phyloP scores from a whole-genome alignment of 2,113 vertebrate species.

The Spheniscus mendiculus region DNA sequence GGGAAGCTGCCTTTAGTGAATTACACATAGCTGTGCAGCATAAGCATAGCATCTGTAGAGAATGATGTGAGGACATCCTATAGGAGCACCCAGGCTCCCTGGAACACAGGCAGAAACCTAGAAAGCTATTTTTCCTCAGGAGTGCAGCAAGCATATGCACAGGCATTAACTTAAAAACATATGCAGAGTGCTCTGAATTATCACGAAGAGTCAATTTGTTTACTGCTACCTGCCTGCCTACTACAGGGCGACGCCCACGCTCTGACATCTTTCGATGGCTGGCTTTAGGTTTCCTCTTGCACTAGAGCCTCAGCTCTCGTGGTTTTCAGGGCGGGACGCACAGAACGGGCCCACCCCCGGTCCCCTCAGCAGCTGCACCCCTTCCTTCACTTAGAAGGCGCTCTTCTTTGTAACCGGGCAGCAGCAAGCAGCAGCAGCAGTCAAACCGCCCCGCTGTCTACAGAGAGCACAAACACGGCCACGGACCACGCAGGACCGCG shows the following conservation, averaged over 20 bases:
- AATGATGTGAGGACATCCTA: rapidly evolving
- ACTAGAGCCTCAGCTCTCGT: rapidly evolving
- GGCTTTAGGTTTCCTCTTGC: rapidly evolving
- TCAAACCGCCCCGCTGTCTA: neutral
- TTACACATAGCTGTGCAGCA: rapidly evolving
- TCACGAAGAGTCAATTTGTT: rapidly evolving
- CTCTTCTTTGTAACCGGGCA: neutral
- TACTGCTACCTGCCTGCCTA: rapidly evolving
- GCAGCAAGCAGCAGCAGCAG: neutral
- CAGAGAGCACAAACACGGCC: rapidly evolving
- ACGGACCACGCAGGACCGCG: neutral
- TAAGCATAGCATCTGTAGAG: rapidly evolving
- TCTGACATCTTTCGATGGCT: rapidly evolving
- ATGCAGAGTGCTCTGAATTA: rapidly evolving
- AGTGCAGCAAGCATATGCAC: rapidly evolving
- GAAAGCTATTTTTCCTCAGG: neutral
- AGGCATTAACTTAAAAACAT: rapidly evolving
- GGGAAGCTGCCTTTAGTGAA: neutral
- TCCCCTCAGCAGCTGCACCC: rapidly evolving
- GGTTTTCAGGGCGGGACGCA: neutral
- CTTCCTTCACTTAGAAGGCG: rapidly evolving
- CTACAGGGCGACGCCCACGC: rapidly evolving
- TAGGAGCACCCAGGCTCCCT: rapidly evolving
- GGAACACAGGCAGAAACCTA: neutral
- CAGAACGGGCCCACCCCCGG: too few relatives aligned